These are phyloP conservation scores for Dallia pectoralis DNA, from an alignment of 2,797 vertebrate genomes.

Conservation along the genomic window DNA sequence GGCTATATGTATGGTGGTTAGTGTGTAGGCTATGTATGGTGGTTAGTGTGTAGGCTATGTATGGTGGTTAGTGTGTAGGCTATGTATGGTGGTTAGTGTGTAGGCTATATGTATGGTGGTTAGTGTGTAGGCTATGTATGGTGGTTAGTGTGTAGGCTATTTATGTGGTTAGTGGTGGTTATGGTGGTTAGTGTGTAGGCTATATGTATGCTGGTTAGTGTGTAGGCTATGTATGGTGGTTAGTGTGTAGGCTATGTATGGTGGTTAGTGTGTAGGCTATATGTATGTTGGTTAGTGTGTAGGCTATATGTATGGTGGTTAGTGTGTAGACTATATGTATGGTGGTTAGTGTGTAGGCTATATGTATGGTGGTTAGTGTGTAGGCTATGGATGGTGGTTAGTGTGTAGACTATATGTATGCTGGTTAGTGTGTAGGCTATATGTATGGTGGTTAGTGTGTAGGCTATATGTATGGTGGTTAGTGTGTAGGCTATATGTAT, in stretches of 20 bases:
- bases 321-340: too few species aligned
- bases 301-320: not conserved
- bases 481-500: too few species aligned
- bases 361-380: not conserved
- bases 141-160: not conserved
- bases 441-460: not conserved
- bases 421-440: too few species aligned
- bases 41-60: not conserved
- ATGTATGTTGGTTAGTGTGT: not conserved
- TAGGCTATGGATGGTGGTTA: not conserved
- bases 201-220: not conserved
- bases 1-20: not conserved
- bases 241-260: not conserved
- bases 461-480: not conserved
- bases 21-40: not conserved
- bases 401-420: too few species aligned
- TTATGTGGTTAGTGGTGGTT: not conserved
- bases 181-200: not conserved
- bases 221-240: not conserved
- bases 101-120: not conserved
- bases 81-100: not conserved
- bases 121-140: too few species aligned
- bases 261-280: too few species aligned
- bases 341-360: not conserved
- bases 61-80: too few species aligned